These are phyloP conservation scores for Boloria selene DNA, from an alignment of 2,888 invertebrate species.

Conservation along the genomic window DNA sequence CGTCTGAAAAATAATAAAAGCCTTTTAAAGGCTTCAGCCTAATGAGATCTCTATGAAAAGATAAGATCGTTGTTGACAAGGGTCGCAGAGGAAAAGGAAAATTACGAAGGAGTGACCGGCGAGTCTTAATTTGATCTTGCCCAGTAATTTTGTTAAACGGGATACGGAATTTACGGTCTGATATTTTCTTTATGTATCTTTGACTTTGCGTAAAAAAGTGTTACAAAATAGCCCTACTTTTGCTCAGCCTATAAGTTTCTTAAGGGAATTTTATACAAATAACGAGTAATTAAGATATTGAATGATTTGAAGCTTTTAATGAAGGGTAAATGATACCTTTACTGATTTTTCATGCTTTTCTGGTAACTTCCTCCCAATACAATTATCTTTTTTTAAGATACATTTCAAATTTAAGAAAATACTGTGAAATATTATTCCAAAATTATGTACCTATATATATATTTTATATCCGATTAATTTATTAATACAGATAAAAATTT, in stretches of 20 bases:
- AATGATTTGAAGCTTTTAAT: no score
- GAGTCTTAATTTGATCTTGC: constrained; percentile 64
- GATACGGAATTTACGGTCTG: constrained; percentile 49
- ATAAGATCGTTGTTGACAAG: constrained; percentile 61
- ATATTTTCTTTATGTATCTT: constrained; percentile 48
- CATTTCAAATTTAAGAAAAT: no score
- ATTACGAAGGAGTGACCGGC: constrained; percentile 65
- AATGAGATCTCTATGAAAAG: constrained; percentile 57
- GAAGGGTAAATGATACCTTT: no score
- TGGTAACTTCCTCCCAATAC: no score
- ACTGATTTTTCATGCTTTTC: no score
- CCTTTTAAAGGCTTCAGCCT: constrained; percentile 53
- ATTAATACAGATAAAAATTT: not conserved
- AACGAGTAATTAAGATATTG: no score
- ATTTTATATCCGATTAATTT: no score
- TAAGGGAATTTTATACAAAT: no score
- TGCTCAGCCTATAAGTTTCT: not conserved
- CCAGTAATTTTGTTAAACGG: constrained; percentile 57
- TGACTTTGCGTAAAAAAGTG: constrained; percentile 37
- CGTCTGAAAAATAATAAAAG: constrained; percentile 34
- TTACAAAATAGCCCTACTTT: constrained; percentile 20
- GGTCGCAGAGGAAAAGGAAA: constrained; percentile 64
- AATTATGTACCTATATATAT: no score
- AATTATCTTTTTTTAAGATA: no score
- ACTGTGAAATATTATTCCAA: no score